Evolutionary conservation across 2,797 vertebrate genomes (phyloP), one percentile per base, ranked within the genome.

Genomic region (Melanogrammus aeglefinus): DNA sequence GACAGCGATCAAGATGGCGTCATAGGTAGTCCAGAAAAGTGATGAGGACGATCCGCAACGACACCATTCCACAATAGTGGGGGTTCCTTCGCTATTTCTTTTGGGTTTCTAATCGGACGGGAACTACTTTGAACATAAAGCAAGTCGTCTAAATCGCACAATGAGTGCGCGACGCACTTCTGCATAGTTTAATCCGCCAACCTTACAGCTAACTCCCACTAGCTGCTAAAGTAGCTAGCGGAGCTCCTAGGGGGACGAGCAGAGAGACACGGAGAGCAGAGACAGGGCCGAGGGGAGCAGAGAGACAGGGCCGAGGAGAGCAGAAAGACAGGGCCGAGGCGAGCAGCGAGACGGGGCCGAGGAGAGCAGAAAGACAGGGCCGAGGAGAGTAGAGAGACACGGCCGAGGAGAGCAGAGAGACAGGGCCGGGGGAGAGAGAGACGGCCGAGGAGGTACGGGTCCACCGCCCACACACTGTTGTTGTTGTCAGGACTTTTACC

Each of bases 1-100:
- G 85, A 89, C 88, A 92, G 92, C 88, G 88, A 87, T 79, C 91
- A 94, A 95, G 93, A 95, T 95, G 94, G 94, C 93, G 93, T 84
- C 76, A 69, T 24, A 69, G 63, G n/a, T 27, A 27, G 63, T 27
- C 63, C 63, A 6, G n/a, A 27, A 12, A 27, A 27, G 57, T 63
- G 57, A 51, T 51, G 47, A 51, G 47, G 18, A 63, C 57, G 57
- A 24, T 8, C 21, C 21, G 6, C 5, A 63, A 27, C 57, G 57
- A 69, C 24, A n/a, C 24, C 63, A 16, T 63, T 63, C 63, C 63
- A 27, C 9, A 1, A 27, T 13, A 27, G 18, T 63, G 57, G 1
- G 18, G 18, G 1, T n/a, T 63, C 6, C 21, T 63, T 63, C 7
- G 21, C 21, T n/a, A 44, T 63, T n/a, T 63, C 6, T 63, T 69